Evolutionary conservation across 2,888 invertebrate species (phyloP).

Genomic region (Chaetoderma sp.): DNA sequence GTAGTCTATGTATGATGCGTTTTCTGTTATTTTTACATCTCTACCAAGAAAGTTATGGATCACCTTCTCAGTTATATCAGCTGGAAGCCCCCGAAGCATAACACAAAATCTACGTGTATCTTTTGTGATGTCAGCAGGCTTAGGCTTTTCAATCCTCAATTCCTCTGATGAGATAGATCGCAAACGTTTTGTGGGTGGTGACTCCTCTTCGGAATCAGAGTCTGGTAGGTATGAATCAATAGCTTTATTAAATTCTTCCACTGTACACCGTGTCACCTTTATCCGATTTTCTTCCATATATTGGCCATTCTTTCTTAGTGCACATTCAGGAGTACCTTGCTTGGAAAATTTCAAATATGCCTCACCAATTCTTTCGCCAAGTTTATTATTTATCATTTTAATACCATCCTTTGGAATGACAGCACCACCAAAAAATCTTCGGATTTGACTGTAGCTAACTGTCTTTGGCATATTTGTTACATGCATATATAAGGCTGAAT

Average conservation of each 20-base stretch:
- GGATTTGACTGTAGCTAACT: constrained; percentile 83
- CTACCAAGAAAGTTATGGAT: constrained; percentile 94
- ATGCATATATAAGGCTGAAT: constrained; percentile 72
- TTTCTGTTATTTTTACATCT: constrained; percentile 81
- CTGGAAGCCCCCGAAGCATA: constrained; percentile 3
- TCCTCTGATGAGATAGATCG: background rate
- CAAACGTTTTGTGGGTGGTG: background rate
- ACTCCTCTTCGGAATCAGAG: background rate
- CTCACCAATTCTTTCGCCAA: constrained; percentile 81
- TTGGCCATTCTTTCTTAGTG: constrained; percentile 76
- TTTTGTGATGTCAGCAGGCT: background rate
- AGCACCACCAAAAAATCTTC: constrained; percentile 83
- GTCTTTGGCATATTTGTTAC: constrained; percentile 79
- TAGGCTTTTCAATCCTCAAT: background rate
- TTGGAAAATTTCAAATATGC: constrained; percentile 84
- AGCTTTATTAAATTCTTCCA: constrained; percentile 81
- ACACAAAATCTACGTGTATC: background rate
- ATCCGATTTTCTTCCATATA: constrained; percentile 79
- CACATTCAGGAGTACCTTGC: constrained; percentile 78
- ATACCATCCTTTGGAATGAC: constrained; percentile 85
- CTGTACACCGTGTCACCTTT: constrained; percentile 78
- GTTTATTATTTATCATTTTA: constrained; percentile 85
- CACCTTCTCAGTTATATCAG: constrained; percentile 72
- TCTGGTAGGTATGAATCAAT: constrained; percentile 73
- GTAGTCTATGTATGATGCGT: constrained; percentile 75